These are phyloP conservation scores for Drosophila pallidifrons DNA, from an alignment of 1,140 invertebrate genomes.

Conservation along the genomic window DNA sequence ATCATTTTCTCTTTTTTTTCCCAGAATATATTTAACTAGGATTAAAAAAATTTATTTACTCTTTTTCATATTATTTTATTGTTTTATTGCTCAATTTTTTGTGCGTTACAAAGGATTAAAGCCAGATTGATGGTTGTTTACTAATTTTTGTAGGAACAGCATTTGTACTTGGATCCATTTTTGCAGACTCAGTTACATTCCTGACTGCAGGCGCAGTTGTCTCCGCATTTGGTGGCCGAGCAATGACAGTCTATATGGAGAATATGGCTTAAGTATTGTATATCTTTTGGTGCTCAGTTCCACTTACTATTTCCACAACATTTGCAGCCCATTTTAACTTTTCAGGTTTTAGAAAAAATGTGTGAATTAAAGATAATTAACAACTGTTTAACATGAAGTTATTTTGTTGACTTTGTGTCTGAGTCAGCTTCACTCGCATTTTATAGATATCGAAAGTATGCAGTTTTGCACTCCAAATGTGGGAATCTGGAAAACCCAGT, in stretches of 20 bases:
- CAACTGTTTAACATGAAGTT: constrained; percentile 19
- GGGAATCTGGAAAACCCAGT: neutral
- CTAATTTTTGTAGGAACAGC: constrained; percentile 57
- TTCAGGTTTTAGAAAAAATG: neutral
- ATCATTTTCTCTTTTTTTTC: no score
- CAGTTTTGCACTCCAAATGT: constrained; percentile 56
- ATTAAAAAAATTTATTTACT: no score
- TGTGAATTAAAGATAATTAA: constrained; percentile 7
- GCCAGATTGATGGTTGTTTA: neutral
- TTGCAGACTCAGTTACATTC: constrained; percentile 66
- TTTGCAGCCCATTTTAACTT: constrained; percentile 64
- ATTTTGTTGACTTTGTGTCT: constrained; percentile 6
- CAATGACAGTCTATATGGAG: constrained; percentile 58
- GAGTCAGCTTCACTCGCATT: neutral
- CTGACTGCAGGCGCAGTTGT: constrained; percentile 70
- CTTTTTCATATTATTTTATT: no score
- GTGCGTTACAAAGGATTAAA: neutral
- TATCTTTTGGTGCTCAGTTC: neutral
- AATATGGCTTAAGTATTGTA: neutral
- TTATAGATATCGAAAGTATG: constrained; percentile 44
- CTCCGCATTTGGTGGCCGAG: constrained; percentile 66
- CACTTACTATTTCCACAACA: constrained; percentile 68
- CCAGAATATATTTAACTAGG: no score
- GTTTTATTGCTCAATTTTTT: neutral
- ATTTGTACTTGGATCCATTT: constrained; percentile 70